Evolutionary conservation across 2,888 invertebrate genomes (phyloP).

Genomic region (Poecilus cupreus): DNA sequence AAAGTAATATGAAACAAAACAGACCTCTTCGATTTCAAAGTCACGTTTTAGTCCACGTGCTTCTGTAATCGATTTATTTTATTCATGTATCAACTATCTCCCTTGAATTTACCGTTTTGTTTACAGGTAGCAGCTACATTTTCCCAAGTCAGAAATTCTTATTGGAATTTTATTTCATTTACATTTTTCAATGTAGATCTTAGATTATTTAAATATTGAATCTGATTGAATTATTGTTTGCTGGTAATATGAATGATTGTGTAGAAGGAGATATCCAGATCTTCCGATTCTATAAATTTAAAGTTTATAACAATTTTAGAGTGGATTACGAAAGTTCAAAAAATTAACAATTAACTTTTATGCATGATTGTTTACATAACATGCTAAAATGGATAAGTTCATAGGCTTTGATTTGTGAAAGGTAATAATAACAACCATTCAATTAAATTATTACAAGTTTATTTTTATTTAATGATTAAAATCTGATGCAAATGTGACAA

Average conservation of each 20-base stretch:
- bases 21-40: background rate
- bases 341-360: no score
- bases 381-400: no score
- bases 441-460: constrained; percentile 52
- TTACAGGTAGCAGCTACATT: background rate
- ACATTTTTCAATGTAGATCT: background rate
- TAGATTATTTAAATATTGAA: no score
- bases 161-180: background rate
- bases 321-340: no score
- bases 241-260: background rate
- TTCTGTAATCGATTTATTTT: background rate
- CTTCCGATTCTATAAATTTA: no score
- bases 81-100: background rate
- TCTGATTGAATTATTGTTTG: no score
- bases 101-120: background rate
- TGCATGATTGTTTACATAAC: no score
- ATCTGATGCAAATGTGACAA: constrained; percentile 52
- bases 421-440: background rate
- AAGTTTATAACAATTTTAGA: no score
- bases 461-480: constrained; percentile 49
- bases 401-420: background rate
- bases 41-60: constrained; percentile 4
- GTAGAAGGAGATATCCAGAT: background rate
- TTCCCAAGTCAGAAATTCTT: background rate
- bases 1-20: constrained; percentile 2